Conservation (phyloP, 2,888 invertebrate genomes). For the Alviniconcha strummeri region DNA sequence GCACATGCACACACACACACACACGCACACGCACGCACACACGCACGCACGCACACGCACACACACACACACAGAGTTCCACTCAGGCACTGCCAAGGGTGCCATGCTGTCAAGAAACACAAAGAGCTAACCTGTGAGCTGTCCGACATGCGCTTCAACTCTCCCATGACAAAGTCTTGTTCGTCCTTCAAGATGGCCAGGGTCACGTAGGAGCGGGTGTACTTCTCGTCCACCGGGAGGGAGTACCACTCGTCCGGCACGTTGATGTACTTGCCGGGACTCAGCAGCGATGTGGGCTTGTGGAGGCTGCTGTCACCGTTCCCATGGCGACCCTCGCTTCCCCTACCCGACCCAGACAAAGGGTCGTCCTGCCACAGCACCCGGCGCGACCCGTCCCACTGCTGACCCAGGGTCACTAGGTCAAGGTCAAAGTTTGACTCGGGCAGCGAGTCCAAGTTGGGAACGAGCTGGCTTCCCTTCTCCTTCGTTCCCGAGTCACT, state of each 20-base stretch:
- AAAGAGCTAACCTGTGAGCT: slow-evolving; percentile 56
- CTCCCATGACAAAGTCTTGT: slow-evolving; percentile 62
- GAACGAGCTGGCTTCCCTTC: background rate
- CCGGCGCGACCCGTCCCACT: slow-evolving; percentile 40
- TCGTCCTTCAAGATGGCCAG: slow-evolving; percentile 63
- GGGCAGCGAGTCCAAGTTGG: background rate
- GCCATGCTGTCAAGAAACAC: no score
- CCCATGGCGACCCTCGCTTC: slow-evolving; percentile 41
- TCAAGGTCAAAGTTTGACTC: slow-evolving; percentile 32
- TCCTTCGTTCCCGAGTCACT: background rate
- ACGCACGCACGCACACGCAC: no score
- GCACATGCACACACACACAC: no score
- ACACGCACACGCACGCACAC: no score
- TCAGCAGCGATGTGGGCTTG: slow-evolving; percentile 48
- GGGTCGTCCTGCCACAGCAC: slow-evolving; percentile 62
- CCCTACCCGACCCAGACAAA: slow-evolving; percentile 26
- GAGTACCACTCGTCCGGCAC: slow-evolving; percentile 66
- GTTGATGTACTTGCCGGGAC: slow-evolving; percentile 59
- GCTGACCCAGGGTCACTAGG: slow-evolving; percentile 30
- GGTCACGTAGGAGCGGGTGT: slow-evolving; percentile 59
- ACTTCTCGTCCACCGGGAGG: slow-evolving; percentile 65
- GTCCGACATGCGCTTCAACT: slow-evolving; percentile 63
- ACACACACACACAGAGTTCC: no score
- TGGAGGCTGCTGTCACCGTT: slow-evolving; percentile 28
- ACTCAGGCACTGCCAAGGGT: no score